phyloP scores from a whole-genome alignment of 35 echinoderm and acorn worm species.

The Apostichopus parvimensis region DNA sequence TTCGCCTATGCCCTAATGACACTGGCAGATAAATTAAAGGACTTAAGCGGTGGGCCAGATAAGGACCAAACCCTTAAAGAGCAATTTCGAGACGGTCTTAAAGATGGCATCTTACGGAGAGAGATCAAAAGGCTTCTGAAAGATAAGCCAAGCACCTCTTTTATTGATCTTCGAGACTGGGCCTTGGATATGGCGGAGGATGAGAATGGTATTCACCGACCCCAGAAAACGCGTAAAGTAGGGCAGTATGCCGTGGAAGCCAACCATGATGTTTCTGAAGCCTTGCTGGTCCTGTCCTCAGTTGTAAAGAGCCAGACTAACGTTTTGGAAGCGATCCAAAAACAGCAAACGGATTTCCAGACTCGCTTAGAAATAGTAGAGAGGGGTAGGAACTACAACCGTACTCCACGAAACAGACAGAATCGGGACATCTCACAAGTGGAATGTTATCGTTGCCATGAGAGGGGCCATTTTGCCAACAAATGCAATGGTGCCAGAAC shows the following conservation, averaged over 20 bases:
- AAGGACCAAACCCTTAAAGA: too few species aligned
- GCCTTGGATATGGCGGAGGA: slow-evolving; percentile 21
- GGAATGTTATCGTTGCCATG: neutral
- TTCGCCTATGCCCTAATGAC: too few species aligned
- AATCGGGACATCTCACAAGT: neutral
- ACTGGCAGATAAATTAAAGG: too few species aligned
- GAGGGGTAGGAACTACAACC: too few species aligned
- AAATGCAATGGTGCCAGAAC: neutral
- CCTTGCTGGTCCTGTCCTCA: neutral
- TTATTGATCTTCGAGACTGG: slow-evolving; percentile 38
- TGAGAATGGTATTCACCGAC: neutral
- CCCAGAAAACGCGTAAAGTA: neutral
- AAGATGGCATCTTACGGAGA: neutral
- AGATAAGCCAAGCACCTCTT: neutral
- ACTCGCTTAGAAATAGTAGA: too few species aligned
- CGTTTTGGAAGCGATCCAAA: neutral
- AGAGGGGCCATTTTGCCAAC: neutral
- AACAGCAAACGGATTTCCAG: neutral
- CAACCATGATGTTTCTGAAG: neutral
- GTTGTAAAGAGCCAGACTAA: neutral
- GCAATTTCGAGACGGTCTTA: neutral
- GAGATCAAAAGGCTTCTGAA: slow-evolving; percentile 14
- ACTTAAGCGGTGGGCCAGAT: too few species aligned
- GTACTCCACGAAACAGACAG: too few species aligned
- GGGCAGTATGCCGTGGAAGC: neutral